Evolutionary conservation across 2,113 vertebrate species (phyloP).

Genomic region (Paramisgurnus dabryanus): DNA sequence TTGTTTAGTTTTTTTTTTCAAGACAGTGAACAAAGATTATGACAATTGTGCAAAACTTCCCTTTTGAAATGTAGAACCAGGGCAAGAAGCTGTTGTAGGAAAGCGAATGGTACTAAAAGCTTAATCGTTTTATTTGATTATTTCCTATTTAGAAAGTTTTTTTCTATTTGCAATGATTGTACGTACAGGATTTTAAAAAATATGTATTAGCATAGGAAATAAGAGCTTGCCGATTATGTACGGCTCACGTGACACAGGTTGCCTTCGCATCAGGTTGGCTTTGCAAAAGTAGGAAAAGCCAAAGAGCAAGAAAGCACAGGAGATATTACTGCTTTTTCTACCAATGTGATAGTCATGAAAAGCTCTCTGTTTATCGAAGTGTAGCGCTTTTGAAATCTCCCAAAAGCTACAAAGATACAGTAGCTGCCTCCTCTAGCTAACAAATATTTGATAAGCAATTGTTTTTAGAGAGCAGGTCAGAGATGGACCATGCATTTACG

Average conservation of each 20-base stretch:
- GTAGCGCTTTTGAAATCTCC: constrained; percentile 55
- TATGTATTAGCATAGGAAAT: constrained; percentile 42
- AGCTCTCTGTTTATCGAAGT: constrained; percentile 56
- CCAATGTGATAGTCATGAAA: background rate
- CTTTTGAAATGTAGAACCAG: constrained; percentile 63
- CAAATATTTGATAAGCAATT: constrained; percentile 16
- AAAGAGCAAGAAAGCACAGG: constrained; percentile 64
- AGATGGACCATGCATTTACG: constrained; percentile 57
- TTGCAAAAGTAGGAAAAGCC: constrained; percentile 57
- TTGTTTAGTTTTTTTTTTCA: background rate
- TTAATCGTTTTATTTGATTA: constrained; percentile 49
- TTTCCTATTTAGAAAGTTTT: constrained; percentile 1
- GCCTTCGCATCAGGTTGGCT: constrained; percentile 51
- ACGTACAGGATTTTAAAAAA: constrained; percentile 41
- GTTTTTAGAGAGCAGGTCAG: constrained; percentile 1
- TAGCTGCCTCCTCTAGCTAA: constrained; percentile 48
- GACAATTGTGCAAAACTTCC: constrained; percentile 79
- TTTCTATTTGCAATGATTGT: constrained; percentile 28
- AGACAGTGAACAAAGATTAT: constrained; percentile 63
- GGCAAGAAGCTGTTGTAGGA: constrained; percentile 57
- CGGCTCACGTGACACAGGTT: constrained; percentile 51
- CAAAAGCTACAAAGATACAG: constrained; percentile 49
- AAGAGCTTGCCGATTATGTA: constrained; percentile 53
- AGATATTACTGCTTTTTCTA: constrained; percentile 54
- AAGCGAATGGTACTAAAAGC: constrained; percentile 53